phyloP scores from a whole-genome alignment of 2,797 vertebrate genomes.

The Alca torda region DNA sequence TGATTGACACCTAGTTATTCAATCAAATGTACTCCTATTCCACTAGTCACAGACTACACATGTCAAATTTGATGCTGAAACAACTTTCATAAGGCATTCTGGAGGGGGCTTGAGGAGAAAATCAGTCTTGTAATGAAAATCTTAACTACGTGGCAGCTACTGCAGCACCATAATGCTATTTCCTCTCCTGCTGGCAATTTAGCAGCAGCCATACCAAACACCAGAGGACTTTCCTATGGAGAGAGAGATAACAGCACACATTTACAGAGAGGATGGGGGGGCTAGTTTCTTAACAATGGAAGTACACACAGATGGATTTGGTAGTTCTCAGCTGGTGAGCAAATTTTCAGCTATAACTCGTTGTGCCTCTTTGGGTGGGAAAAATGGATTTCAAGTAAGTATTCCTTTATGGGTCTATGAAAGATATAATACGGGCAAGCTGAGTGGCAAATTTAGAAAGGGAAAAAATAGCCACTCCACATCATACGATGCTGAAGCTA shows the following conservation, averaged over 20 bases:
- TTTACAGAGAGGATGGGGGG: not conserved
- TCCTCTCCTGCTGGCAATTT: conserved; percentile 17
- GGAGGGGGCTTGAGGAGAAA: not conserved
- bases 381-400: conserved; percentile 17
- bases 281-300: not conserved
- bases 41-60: not conserved
- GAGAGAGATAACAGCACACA: not conserved
- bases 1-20: conserved; percentile 38
- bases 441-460: not conserved
- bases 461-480: not conserved
- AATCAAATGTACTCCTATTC: not conserved
- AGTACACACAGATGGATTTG: not conserved
- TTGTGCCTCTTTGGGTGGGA: not conserved
- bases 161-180: not conserved
- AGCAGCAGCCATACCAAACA: not conserved
- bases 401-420: not conserved
- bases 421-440: not conserved
- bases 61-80: conserved; percentile 12
- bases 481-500: not conserved
- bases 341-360: not conserved
- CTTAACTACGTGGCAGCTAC: not conserved
- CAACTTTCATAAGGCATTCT: not conserved
- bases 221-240: not conserved
- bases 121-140: conserved; percentile 28
- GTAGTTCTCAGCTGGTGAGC: conserved; percentile 10